A percentile compares a stretch with the other conserved stretches of the same genome.
phyloP scores from a whole-genome alignment of 1,140 invertebrate genomes.

The Meloidogyne hapla region DNA sequence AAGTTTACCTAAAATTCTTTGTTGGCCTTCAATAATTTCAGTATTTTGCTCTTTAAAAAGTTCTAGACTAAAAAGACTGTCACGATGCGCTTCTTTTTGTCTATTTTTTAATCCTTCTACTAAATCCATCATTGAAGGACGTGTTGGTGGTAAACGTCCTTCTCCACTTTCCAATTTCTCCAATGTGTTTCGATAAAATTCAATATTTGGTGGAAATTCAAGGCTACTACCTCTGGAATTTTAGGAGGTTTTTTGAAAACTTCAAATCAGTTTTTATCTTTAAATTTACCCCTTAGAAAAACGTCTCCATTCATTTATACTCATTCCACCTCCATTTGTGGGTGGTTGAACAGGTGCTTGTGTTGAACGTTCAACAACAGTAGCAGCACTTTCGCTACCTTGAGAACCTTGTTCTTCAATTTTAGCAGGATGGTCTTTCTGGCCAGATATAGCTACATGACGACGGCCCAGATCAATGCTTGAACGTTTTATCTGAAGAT shows the following conservation, averaged over 20 bases:
- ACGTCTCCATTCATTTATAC: slow-evolving; percentile 1
- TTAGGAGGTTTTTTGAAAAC: not conserved
- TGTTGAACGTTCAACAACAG: not conserved
- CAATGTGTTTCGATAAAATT: slow-evolving; percentile 62
- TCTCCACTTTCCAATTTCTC: slow-evolving; percentile 40
- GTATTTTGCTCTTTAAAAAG: slow-evolving; percentile 37
- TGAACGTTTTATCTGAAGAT: slow-evolving; percentile 10
- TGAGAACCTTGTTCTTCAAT: slow-evolving; percentile 10
- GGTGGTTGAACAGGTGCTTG: not conserved
- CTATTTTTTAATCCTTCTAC: slow-evolving; percentile 41
- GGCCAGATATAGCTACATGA: not conserved
- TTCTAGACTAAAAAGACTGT: slow-evolving; percentile 5
- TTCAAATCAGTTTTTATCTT: too few relatives aligned
- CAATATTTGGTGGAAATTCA: slow-evolving; percentile 61
- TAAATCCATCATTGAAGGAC: slow-evolving; percentile 60
- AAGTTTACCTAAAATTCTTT: slow-evolving; percentile 15
- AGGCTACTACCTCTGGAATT: slow-evolving; percentile 53
- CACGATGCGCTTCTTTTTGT: not conserved
- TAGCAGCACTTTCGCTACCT: not conserved
- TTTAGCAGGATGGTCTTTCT: slow-evolving; percentile 13
- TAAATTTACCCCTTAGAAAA: slow-evolving; percentile 20
- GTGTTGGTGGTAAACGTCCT: not conserved
- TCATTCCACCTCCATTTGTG: not conserved
- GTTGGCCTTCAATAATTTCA: slow-evolving; percentile 38
- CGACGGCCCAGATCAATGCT: slow-evolving; percentile 18